Evolutionary conservation across 1,140 invertebrate genomes (phyloP), one percentile per base, ranked within the genome.

Genomic region (Probaryconus sp.): DNA sequence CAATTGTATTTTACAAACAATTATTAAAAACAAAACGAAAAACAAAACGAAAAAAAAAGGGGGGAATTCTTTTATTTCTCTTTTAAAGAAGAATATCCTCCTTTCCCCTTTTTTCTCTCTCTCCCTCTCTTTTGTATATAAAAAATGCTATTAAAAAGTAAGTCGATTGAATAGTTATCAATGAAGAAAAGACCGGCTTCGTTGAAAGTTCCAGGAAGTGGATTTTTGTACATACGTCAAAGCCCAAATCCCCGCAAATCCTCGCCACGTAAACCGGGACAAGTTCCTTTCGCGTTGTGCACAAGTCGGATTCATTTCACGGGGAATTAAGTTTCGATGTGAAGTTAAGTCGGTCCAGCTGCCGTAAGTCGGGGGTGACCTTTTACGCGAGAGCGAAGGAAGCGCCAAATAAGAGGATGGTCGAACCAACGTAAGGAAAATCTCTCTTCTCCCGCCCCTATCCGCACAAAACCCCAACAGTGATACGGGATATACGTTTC

Each of bases 281-380:
- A 77, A 82, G 78, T 67, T 80, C 80, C 60, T 79, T 76, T 78
- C 80, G 79, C 80, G 81, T 77, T 79, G 79, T 82, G 80, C 82
- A 82, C 81, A 86, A 86, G 83, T 84, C 82, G 79, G 76, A 82
- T 84, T 87, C 84, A 85, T 88, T 88, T 88, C 83, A 87, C 80
- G 87, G 87, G 80, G 87, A 87, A 88, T 88, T 88, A 85, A 85
- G 75, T 84, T 69, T 43, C 79, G 80, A 87, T 83, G 79, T 64
- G 73, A 81, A 83, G 81, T 80, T 81, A 84, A 87, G 83, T 85
- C 84, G 69, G 74, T 78, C 75, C 82, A 83, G 81, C 82, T 82
- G 79, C 76, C 48, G 74, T 79, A 73, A 78, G 76, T 81, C 77
- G 79, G 68, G n/a, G 74, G 76, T 83, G 81, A 83, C 81, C 81